Conservation (phyloP, 2,888 invertebrate species). For the Notocelia uddmanniana region DNA sequence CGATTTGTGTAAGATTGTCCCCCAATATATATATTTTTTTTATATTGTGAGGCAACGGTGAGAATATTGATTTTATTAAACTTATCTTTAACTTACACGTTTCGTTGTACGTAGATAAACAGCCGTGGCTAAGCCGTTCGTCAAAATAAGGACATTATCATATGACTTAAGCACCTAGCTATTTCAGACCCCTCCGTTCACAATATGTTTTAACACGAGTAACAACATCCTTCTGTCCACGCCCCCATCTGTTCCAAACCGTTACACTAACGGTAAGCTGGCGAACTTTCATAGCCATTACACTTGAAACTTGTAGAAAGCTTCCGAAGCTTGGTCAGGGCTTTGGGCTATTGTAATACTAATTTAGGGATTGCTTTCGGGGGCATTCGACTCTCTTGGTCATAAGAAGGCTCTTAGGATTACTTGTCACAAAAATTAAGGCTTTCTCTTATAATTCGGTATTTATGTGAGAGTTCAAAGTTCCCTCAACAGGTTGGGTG, state of each 20-base stretch:
- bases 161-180: background rate
- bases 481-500: too few species aligned
- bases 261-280: slow-evolving; percentile 20
- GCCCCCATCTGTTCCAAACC: slow-evolving; percentile 20
- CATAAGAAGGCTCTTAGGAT: background rate
- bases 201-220: background rate
- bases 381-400: background rate
- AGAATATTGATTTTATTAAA: too few species aligned
- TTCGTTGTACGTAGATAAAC: too few species aligned
- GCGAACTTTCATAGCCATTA: slow-evolving; percentile 24
- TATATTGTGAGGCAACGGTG: too few species aligned
- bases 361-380: slow-evolving; percentile 5
- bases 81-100: too few species aligned
- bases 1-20: too few species aligned
- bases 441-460: too few species aligned
- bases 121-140: too few species aligned
- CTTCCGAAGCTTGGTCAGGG: slow-evolving; percentile 19
- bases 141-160: background rate
- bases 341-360: slow-evolving; percentile 17
- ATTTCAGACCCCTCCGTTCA: background rate
- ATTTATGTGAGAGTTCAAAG: background rate
- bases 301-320: slow-evolving; percentile 27
- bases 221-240: slow-evolving; percentile 25
- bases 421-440: too few species aligned
- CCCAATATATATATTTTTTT: too few species aligned